phyloP scores from a whole-genome alignment of 1,140 invertebrate genomes.

The Lordiphosa mommai region DNA sequence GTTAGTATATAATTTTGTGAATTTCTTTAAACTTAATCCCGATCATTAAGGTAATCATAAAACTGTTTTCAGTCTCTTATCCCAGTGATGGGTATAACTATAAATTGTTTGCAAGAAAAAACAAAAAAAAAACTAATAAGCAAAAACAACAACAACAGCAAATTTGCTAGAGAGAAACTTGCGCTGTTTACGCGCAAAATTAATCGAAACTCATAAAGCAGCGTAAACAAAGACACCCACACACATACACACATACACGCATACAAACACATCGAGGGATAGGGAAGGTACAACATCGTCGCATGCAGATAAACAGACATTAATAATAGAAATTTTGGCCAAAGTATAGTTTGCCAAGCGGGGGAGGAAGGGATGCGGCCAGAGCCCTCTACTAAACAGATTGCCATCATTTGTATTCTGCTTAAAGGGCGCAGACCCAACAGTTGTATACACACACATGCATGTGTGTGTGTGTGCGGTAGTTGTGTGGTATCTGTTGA shows the following conservation, averaged over 20 bases:
- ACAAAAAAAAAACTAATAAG: not conserved
- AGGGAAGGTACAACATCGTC: conserved; percentile 45
- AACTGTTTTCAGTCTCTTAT: too few species aligned
- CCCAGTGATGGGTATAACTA: too few species aligned
- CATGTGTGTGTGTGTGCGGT: too few species aligned
- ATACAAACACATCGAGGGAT: not conserved
- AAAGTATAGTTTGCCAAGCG: conserved; percentile 18
- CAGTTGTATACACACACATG: not conserved
- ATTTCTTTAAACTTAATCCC: too few species aligned
- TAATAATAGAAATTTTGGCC: conserved; percentile 70
- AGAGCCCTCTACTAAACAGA: conserved; percentile 37
- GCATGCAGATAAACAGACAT: conserved; percentile 74
- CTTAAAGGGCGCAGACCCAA: conserved; percentile 10
- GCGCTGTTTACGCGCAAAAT: conserved; percentile 60
- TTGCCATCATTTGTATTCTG: conserved; percentile 63
- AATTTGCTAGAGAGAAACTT: conserved; percentile 1
- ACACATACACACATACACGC: not conserved
- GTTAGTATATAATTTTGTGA: too few species aligned
- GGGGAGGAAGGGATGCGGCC: conserved; percentile 5
- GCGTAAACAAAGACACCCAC: conserved; percentile 50
- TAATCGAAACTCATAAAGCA: conserved; percentile 72
- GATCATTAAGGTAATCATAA: too few species aligned
- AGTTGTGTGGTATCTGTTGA: too few species aligned
- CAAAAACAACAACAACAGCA: conserved; percentile 8
- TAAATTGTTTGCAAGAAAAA: too few species aligned